A percentile compares a stretch with the other conserved stretches of the same genome.
These are phyloP conservation scores for Pentamera pediparva DNA, from an alignment of 53 echinoderm and acorn worm species.

Conservation along the genomic window DNA sequence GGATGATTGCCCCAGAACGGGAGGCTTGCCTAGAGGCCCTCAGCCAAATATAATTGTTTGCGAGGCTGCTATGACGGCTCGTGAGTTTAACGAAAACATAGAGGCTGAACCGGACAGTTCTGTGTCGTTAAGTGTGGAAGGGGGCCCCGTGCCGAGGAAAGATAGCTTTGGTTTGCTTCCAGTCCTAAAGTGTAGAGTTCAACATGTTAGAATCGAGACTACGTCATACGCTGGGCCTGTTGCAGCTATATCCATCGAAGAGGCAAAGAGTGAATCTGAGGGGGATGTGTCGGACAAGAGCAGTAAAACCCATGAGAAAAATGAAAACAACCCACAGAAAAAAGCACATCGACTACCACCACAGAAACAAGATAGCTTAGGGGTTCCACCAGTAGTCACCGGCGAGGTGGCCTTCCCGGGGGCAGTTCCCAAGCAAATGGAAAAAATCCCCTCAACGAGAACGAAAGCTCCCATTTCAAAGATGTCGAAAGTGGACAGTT, in stretches of 20 bases:
- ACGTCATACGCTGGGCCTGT: slow-evolving; percentile 22
- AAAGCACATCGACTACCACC: slow-evolving; percentile 24
- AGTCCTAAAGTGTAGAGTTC: slow-evolving; percentile 19
- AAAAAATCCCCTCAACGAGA: neutral
- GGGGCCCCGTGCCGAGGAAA: slow-evolving; percentile 28
- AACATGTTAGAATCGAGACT: slow-evolving; percentile 10
- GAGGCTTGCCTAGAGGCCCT: neutral
- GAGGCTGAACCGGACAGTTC: slow-evolving; percentile 21
- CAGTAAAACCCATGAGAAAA: neutral
- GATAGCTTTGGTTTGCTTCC: slow-evolving; percentile 34
- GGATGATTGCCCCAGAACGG: neutral
- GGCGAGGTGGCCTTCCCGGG: slow-evolving; percentile 63
- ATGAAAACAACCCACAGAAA: slow-evolving; percentile 27
- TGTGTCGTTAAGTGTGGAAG: slow-evolving; percentile 9
- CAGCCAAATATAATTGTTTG: slow-evolving; percentile 9
- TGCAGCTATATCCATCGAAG: slow-evolving; percentile 15
- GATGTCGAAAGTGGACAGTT: slow-evolving; percentile 38
- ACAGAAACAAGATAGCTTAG: slow-evolving; percentile 56
- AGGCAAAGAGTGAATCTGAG: slow-evolving; percentile 22
- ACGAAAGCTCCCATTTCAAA: neutral
- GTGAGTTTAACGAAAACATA: neutral
- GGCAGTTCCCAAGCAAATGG: neutral
- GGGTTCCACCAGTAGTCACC: slow-evolving; percentile 57
- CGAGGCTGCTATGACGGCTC: slow-evolving; percentile 1
- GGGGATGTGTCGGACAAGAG: neutral